Evolutionary conservation across 2,797 vertebrate genomes (phyloP).

Genomic region (Anolis apletophallus): DNA sequence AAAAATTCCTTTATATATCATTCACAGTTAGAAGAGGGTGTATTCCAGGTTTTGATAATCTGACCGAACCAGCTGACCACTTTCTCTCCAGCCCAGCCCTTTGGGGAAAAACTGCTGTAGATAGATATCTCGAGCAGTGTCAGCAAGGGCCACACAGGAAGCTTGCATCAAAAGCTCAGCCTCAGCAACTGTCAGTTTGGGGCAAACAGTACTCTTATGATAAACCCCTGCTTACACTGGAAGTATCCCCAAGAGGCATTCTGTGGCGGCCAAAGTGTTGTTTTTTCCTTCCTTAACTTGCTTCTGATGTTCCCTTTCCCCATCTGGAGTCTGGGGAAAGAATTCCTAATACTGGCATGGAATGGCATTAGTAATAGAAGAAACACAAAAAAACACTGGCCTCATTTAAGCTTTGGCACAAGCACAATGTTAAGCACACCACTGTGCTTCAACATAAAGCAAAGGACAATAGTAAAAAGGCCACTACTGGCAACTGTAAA

Average conservation of each 20-base stretch:
- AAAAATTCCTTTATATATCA: slow-evolving; percentile 9
- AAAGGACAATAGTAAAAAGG: slow-evolving; percentile 63
- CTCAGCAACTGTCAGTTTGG: not conserved
- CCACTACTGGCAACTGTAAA: slow-evolving; percentile 47
- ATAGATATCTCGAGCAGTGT: not conserved
- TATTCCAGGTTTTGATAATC: not conserved
- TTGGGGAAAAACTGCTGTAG: not conserved
- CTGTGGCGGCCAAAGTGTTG: not conserved
- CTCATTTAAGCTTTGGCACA: slow-evolving; percentile 3
- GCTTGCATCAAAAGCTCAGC: not conserved
- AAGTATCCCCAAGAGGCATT: not conserved
- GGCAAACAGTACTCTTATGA: not conserved
- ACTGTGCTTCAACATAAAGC: slow-evolving; percentile 23
- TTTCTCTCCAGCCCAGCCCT: not conserved
- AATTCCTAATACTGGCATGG: not conserved
- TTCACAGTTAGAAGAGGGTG: slow-evolving; percentile 17
- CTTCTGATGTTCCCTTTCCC: not conserved
- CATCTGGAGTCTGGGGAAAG: not conserved
- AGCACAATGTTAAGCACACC: slow-evolving; percentile 23
- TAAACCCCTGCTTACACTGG: not conserved
- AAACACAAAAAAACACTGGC: slow-evolving; percentile 15
- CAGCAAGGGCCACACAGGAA: not conserved
- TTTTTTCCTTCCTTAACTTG: not conserved
- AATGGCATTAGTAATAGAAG: not conserved
- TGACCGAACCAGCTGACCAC: not conserved